A percentile compares a stretch with the other conserved stretches of the same genome.
These are phyloP conservation scores for Psittacula cyanocephala DNA, from an alignment of 2,113 vertebrate species.

Conservation along the genomic window DNA sequence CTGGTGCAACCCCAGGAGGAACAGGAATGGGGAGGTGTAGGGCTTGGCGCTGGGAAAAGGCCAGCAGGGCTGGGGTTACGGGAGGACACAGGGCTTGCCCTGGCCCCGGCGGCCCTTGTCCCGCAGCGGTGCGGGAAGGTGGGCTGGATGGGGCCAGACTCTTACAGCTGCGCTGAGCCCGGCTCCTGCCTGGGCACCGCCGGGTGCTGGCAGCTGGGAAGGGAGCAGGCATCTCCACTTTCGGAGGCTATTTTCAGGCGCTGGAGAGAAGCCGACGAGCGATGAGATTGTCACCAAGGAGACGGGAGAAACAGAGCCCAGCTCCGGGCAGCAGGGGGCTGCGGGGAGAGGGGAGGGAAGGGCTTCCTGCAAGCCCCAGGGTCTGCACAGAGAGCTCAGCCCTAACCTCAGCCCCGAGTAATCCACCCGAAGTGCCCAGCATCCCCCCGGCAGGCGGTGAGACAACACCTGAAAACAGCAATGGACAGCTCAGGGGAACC, in stretches of 20 bases:
- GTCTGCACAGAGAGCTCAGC: neutral
- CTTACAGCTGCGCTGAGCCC: neutral
- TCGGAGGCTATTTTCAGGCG: constrained; percentile 62
- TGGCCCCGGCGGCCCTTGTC: neutral
- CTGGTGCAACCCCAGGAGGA: neutral
- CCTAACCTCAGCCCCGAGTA: neutral
- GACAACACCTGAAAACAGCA: neutral
- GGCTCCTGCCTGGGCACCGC: neutral
- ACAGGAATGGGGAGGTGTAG: neutral
- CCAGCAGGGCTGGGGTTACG: neutral
- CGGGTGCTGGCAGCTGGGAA: neutral
- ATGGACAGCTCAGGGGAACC: neutral
- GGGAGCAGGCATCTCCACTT: constrained; percentile 55
- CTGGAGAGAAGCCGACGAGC: constrained; percentile 57
- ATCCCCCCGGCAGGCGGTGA: too few species aligned
- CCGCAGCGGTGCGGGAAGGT: neutral
- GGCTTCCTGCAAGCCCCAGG: neutral
- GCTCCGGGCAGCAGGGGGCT: neutral
- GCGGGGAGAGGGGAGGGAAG: neutral
- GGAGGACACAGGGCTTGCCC: fast-evolving
- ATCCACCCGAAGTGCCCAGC: too few species aligned
- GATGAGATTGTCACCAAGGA: constrained; percentile 61
- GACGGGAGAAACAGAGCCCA: constrained; percentile 36
- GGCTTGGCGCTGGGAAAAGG: neutral
- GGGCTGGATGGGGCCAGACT: neutral